Evolutionary conservation across 2,888 invertebrate genomes (phyloP), one percentile per base, ranked within the genome.

Genomic region (Cheilosia urbana): DNA sequence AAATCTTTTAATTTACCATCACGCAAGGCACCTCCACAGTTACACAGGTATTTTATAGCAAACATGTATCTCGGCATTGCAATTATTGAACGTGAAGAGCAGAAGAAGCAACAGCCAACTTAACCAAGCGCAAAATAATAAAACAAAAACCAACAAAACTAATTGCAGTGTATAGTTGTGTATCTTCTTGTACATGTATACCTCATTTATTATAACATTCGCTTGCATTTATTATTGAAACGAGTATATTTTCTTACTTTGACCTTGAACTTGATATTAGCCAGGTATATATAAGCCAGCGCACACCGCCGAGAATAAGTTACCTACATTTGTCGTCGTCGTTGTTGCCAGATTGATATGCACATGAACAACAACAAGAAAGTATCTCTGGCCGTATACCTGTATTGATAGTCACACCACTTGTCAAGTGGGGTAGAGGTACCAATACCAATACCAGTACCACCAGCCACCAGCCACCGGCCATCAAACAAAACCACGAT

Each of bases 251-350:
- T 85, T 85, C 85, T 85, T 76, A 62, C 62, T 73, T 81, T 87
- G 89, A 90, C 90, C 90, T 90, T 90, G 90, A 90, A 90, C 90
- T 90, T 90, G 90, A 90, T 90, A 90, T 90, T 90, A 90, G 90
- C 90, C 90, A 89, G 85, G 85, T 85, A 85, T 77, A 85, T 77
- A 80, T 77, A 37, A 37, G 37, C 45, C 49, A 68, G 19, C 62
- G 80, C 73, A 69, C 81, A 75, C 27, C 71, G 13, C 47, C 45
- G 15, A 65, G 51, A 76, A n/a, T n/a, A n/a, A 71, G 69, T 77
- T 83, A 83, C 82, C 82, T 77, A 76, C 58, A 81, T 76, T 75
- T 27, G 40, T 17, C 45, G 11, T 9, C 11, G 34, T 34, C 34
- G 37, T 37, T 11, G 37, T 37, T 13, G 27, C 24, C 21, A 9